A percentile compares a stretch with the other conserved stretches of the same genome.
These are phyloP conservation scores for Daubentonia madagascariensis DNA, from an alignment of 2,113 vertebrate genomes.

Conservation along the genomic window DNA sequence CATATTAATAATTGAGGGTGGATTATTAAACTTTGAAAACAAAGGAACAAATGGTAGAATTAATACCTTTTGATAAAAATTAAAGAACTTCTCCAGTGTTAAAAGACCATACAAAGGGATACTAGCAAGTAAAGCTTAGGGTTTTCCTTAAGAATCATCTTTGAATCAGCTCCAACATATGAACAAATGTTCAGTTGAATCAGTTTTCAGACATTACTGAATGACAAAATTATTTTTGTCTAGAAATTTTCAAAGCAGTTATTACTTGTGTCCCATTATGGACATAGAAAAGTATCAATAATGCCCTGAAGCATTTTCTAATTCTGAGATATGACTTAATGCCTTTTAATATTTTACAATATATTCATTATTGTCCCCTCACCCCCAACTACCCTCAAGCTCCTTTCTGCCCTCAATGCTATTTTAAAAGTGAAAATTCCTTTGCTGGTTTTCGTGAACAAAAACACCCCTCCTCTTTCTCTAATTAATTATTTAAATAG, in stretches of 20 bases:
- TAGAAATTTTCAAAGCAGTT: slow-evolving; percentile 28
- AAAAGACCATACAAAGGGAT: not conserved
- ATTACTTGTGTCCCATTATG: not conserved
- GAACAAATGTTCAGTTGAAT: not conserved
- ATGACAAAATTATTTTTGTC: slow-evolving; percentile 38
- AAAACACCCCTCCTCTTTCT: not conserved
- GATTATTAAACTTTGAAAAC: not conserved
- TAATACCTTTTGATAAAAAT: not conserved
- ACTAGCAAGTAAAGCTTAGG: not conserved
- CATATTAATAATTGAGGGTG: not conserved
- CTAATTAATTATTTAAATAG: not conserved
- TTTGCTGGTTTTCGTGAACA: slow-evolving; percentile 20
- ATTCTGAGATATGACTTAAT: not conserved
- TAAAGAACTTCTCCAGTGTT: not conserved
- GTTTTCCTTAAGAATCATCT: slow-evolving; percentile 3
- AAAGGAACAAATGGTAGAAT: not conserved
- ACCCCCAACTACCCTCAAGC: rapidly evolving
- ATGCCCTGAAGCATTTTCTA: not conserved
- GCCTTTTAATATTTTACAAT: not conserved
- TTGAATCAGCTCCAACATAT: not conserved
- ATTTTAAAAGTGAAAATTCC: slow-evolving; percentile 34
- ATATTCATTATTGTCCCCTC: not conserved
- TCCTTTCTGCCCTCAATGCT: not conserved
- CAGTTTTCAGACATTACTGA: slow-evolving; percentile 31
- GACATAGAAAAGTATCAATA: not conserved